Conservation (phyloP, 2,797 vertebrate genomes). For the Streptopelia turtur region DNA sequence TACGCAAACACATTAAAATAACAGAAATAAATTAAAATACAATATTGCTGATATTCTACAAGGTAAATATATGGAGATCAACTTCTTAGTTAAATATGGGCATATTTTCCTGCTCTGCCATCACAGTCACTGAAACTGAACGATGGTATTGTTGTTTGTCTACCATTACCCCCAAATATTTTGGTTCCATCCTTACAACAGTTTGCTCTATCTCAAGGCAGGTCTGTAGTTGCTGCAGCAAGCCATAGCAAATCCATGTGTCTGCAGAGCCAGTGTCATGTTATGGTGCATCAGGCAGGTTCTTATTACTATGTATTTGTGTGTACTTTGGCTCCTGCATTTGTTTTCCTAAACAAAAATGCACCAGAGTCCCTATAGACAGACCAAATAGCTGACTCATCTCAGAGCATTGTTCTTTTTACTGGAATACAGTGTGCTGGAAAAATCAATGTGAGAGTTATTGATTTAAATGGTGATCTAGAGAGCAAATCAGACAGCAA, state of each 20-base stretch:
- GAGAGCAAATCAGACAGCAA: conserved; percentile 49
- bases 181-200: not conserved
- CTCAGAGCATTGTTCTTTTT: conserved; percentile 56
- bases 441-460: conserved; percentile 74
- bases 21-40: not conserved
- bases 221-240: not conserved
- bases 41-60: not conserved
- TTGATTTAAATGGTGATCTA: conserved; percentile 72
- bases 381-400: conserved; percentile 70
- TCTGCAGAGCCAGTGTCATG: not conserved
- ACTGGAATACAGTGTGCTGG: conserved; percentile 71
- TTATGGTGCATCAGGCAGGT: not conserved
- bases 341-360: not conserved
- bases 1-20: not conserved
- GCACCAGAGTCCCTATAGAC: conserved; percentile 3
- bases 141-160: not conserved
- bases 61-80: not conserved
- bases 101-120: not conserved
- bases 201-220: not conserved
- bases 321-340: conserved; percentile 12
- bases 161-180: not conserved
- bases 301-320: not conserved
- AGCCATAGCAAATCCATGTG: not conserved
- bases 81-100: not conserved
- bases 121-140: not conserved